phyloP scores from a whole-genome alignment of 64 coral and sea anemone genomes.

The Orbicella faveolata region DNA sequence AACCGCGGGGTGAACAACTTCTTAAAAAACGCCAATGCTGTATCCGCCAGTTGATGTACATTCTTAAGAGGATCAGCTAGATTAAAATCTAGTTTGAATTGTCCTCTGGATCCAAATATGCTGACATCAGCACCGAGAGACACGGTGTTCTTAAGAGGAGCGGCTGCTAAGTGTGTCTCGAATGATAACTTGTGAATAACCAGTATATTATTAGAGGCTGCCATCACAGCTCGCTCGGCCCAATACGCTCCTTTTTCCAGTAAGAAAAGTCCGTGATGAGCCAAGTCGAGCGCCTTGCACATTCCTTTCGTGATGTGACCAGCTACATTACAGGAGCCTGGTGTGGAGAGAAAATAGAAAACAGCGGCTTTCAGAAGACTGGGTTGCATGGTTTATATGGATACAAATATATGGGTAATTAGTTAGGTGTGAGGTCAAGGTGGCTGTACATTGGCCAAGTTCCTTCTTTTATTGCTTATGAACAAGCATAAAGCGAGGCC shows the following conservation, averaged over 20 bases:
- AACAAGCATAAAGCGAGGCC: too few species aligned
- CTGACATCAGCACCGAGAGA: conserved; percentile 65
- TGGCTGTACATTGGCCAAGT: too few species aligned
- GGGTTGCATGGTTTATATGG: too few species aligned
- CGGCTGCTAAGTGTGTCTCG: conserved; percentile 55
- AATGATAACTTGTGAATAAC: conserved; percentile 69
- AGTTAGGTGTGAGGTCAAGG: too few species aligned
- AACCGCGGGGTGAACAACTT: conserved; percentile 59
- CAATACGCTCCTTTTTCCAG: conserved; percentile 79
- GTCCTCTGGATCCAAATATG: conserved; percentile 55
- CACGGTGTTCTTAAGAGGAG: conserved; percentile 35
- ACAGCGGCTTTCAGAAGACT: background rate
- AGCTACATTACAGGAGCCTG: conserved; percentile 69
- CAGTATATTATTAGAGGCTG: conserved; percentile 41
- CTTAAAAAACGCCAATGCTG: conserved; percentile 64
- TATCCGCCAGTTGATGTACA: conserved; percentile 65
- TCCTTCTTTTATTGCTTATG: too few species aligned
- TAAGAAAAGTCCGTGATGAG: conserved; percentile 51
- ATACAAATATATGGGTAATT: too few species aligned
- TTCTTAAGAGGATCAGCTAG: conserved; percentile 70
- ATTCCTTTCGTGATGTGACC: conserved; percentile 80
- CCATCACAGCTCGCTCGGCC: conserved; percentile 61
- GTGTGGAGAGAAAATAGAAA: background rate
- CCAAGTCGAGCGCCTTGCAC: conserved; percentile 65
- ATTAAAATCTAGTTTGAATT: conserved; percentile 84